Percentiles rank a stretch among this genome's conserved stretches.
phyloP scores from a whole-genome alignment of 1,140 invertebrate species.

The Drosophila obscura region DNA sequence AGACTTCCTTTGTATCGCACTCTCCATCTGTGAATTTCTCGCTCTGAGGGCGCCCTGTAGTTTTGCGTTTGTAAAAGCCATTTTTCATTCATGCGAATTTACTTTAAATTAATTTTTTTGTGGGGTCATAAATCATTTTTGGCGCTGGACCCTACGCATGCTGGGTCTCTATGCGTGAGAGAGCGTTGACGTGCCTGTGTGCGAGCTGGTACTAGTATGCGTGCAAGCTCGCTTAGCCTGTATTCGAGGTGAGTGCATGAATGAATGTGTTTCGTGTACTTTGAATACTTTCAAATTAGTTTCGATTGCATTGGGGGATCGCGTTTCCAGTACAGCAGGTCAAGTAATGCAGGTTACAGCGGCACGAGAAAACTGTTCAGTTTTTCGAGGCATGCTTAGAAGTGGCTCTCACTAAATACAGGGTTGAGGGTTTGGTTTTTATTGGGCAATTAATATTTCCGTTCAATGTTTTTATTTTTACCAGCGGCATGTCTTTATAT shows the following conservation, averaged over 20 bases:
- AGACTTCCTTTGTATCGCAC: neutral
- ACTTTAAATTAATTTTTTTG: conserved; percentile 83
- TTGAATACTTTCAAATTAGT: conserved; percentile 47
- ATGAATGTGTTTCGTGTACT: conserved; percentile 54
- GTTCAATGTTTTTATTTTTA: too few relatives aligned
- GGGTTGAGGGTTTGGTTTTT: too few relatives aligned
- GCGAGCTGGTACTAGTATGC: conserved; percentile 5
- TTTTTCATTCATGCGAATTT: conserved; percentile 84
- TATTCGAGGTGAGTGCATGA: conserved; percentile 51
- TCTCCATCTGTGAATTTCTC: neutral
- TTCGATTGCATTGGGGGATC: conserved; percentile 33
- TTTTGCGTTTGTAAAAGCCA: conserved; percentile 80
- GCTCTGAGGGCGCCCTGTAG: conserved; percentile 61
- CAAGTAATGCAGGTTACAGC: conserved; percentile 21
- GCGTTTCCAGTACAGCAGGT: conserved; percentile 29
- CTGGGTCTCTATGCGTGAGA: conserved; percentile 30
- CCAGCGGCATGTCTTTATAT: too few relatives aligned
- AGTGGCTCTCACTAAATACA: too few relatives aligned
- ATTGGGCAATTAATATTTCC: too few relatives aligned
- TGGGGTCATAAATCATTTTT: conserved; percentile 81
- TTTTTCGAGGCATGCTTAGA: too few relatives aligned
- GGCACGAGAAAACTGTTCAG: too few relatives aligned
- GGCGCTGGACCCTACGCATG: conserved; percentile 68
- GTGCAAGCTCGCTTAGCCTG: conserved; percentile 32
- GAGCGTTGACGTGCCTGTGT: conserved; percentile 5